Conservation (phyloP, 2,113 vertebrate genomes). For the Sitta europaea region DNA sequence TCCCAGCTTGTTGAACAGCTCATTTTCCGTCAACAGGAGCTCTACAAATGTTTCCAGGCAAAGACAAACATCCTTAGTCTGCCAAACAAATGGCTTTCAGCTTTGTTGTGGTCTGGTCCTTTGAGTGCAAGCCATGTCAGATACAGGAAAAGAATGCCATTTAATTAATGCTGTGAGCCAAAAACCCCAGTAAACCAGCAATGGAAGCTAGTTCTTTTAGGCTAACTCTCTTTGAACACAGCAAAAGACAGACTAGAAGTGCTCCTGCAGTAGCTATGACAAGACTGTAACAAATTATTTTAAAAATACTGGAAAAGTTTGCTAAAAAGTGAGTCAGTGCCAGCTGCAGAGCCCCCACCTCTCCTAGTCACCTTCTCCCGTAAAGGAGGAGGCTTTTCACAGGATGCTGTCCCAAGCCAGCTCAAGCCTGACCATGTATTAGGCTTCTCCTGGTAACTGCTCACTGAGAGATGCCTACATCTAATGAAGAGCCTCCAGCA, state of each 20-base stretch:
- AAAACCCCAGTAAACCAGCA: neutral
- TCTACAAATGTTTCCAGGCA: slow-evolving; percentile 28
- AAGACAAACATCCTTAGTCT: slow-evolving; percentile 44
- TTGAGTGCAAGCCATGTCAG: slow-evolving; percentile 7
- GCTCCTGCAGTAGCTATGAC: neutral
- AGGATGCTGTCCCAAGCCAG: neutral
- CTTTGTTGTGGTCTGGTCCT: slow-evolving; percentile 43
- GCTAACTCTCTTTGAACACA: neutral
- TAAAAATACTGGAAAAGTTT: neutral
- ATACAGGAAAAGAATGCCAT: slow-evolving; percentile 3
- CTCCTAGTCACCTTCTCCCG: neutral
- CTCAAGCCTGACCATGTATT: neutral
- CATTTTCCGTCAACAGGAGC: slow-evolving; percentile 37
- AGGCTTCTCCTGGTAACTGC: neutral
- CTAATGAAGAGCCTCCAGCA: neutral
- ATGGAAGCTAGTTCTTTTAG: neutral
- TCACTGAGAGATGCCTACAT: neutral
- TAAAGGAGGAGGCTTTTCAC: neutral
- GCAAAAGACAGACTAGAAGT: neutral
- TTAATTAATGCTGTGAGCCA: slow-evolving; percentile 8
- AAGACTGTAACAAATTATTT: neutral
- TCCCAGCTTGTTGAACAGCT: neutral
- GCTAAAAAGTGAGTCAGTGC: neutral
- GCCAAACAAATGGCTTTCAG: slow-evolving; percentile 46
- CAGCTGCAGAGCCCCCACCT: neutral